phyloP scores from a whole-genome alignment of 2,113 vertebrate genomes.

The Ariopsis seemanni region DNA sequence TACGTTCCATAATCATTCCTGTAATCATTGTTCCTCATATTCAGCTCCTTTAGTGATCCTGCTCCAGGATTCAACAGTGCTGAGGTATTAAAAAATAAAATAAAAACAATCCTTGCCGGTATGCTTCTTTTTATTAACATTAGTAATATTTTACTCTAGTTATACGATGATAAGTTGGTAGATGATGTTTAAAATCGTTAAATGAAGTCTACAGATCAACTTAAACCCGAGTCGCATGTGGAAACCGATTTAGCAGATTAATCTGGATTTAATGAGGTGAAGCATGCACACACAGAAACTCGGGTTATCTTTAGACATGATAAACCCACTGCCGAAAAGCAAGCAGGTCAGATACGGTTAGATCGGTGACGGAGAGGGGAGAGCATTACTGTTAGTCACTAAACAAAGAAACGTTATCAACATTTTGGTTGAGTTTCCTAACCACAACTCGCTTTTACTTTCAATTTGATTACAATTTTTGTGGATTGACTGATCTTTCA shows the following conservation, averaged over 20 bases:
- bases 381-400: background rate
- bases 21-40: background rate
- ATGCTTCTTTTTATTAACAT: background rate
- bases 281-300: conserved; percentile 47
- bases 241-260: conserved; percentile 68
- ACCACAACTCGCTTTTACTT: background rate
- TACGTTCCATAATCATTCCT: background rate
- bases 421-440: too few relatives aligned
- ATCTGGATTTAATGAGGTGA: conserved; percentile 62
- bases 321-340: background rate
- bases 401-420: background rate
- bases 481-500: background rate
- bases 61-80: background rate
- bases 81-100: background rate
- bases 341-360: conserved; percentile 33
- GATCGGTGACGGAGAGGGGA: background rate
- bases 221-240: conserved; percentile 17
- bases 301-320: conserved; percentile 37
- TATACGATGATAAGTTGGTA: background rate
- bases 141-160: too few relatives aligned
- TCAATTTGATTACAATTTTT: background rate
- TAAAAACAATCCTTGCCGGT: background rate
- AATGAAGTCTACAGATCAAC: conserved; percentile 11
- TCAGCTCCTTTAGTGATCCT: too few relatives aligned
- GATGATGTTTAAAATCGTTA: background rate